These are phyloP conservation scores for Danio aesculapii DNA, from an alignment of 2,797 vertebrate genomes.

Conservation along the genomic window DNA sequence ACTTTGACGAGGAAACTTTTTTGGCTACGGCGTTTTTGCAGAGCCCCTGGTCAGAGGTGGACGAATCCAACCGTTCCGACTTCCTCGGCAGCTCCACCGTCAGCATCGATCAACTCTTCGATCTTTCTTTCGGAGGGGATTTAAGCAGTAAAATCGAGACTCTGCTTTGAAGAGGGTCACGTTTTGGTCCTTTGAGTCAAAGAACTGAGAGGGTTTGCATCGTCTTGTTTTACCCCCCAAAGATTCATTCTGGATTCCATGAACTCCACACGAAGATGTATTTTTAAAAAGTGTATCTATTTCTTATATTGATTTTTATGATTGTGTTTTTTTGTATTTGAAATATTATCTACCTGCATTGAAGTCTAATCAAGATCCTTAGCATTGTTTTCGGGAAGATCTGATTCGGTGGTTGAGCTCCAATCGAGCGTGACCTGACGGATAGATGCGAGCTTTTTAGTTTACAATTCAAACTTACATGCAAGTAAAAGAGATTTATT, in stretches of 20 bases:
- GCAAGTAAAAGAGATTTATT: background rate
- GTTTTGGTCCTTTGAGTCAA: slow-evolving; percentile 3
- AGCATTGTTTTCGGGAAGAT: slow-evolving; percentile 21
- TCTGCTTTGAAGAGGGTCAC: slow-evolving; percentile 79
- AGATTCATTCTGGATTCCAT: slow-evolving; percentile 51
- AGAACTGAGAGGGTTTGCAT: slow-evolving; percentile 37
- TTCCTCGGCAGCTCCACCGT: slow-evolving; percentile 81
- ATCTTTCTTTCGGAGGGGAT: slow-evolving; percentile 80
- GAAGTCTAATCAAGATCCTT: slow-evolving; percentile 56
- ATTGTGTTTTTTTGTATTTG: slow-evolving; percentile 52
- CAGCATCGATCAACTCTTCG: slow-evolving; percentile 87
- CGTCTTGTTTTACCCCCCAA: slow-evolving; percentile 48
- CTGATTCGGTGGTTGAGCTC: slow-evolving; percentile 12
- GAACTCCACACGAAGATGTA: slow-evolving; percentile 38
- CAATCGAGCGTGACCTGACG: background rate
- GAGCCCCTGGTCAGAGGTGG: slow-evolving; percentile 87
- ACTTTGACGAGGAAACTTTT: slow-evolving; percentile 90
- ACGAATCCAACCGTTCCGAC: slow-evolving; percentile 71
- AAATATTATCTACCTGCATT: slow-evolving; percentile 44
- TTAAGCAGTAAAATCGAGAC: slow-evolving; percentile 79
- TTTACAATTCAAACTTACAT: slow-evolving; percentile 40
- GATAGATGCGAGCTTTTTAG: slow-evolving; percentile 28
- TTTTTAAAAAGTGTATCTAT: slow-evolving; percentile 43
- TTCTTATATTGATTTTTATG: slow-evolving; percentile 52
- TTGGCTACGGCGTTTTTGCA: slow-evolving; percentile 91